Conservation (phyloP, 2,113 vertebrate genomes). For the Mesembrinibis cayennensis region DNA sequence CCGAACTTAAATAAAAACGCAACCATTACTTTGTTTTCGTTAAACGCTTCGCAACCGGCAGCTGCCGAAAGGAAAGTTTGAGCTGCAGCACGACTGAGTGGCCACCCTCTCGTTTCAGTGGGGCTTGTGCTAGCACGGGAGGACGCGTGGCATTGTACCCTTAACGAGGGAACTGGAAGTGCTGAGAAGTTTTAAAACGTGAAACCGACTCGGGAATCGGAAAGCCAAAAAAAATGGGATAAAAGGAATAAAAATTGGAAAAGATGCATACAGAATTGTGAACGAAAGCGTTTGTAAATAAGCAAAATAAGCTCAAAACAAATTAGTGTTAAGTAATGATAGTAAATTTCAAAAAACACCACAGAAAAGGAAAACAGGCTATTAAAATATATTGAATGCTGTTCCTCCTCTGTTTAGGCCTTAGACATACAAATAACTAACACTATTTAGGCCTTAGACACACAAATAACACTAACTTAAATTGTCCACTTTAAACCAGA, state of each 20-base stretch:
- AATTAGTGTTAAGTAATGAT: background rate
- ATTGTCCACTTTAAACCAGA: background rate
- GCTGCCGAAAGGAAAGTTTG: background rate
- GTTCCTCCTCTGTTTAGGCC: background rate
- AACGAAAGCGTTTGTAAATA: background rate
- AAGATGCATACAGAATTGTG: background rate
- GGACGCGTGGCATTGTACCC: background rate
- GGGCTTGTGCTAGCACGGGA: background rate
- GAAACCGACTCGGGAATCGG: background rate
- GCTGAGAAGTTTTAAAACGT: background rate
- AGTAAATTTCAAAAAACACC: background rate
- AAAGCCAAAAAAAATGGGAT: background rate
- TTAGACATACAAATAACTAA: background rate
- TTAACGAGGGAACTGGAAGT: background rate
- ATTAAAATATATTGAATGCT: background rate
- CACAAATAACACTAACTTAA: background rate
- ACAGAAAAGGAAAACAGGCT: background rate
- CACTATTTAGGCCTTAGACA: background rate
- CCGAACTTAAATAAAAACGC: background rate
- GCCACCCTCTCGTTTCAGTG: background rate
- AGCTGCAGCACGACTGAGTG: background rate
- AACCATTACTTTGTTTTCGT: background rate
- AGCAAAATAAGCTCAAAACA: background rate
- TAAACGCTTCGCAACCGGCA: background rate
- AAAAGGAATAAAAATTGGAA: background rate